Conservation (phyloP, 1,140 invertebrate genomes). For the Ceratina calcarata region DNA sequence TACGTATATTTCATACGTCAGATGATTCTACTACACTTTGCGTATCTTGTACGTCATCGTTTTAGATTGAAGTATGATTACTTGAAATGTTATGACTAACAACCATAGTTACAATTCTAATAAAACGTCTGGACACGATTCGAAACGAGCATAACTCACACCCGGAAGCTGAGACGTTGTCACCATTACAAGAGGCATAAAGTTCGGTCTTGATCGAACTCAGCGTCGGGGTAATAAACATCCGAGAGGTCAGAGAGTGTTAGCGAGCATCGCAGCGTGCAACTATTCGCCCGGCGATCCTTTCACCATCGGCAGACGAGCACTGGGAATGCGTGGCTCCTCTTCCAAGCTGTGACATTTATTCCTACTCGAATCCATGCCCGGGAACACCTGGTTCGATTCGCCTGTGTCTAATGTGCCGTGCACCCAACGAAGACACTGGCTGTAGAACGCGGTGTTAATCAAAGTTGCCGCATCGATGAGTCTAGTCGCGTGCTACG, state of each 20-base stretch:
- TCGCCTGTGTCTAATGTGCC: not conserved
- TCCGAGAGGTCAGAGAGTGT: not conserved
- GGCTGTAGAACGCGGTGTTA: conserved; percentile 1
- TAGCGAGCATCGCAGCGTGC: not conserved
- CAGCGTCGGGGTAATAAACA: not conserved
- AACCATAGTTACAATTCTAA: not conserved
- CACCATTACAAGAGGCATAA: not conserved
- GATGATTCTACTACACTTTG: no score
- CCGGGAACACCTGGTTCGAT: not conserved
- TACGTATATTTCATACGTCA: no score
- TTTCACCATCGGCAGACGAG: conserved; percentile 44
- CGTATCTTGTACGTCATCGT: no score
- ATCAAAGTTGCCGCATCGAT: conserved; percentile 7
- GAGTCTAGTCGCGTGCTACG: not conserved
- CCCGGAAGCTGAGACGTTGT: not conserved
- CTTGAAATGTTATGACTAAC: not conserved
- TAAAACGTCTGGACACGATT: not conserved
- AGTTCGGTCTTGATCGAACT: not conserved
- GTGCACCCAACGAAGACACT: conserved; percentile 8
- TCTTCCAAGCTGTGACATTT: conserved; percentile 41
- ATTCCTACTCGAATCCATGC: conserved; percentile 37
- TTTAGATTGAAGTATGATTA: no score
- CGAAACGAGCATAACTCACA: no score
- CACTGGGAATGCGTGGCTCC: conserved; percentile 41
- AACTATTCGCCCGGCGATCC: conserved; percentile 22